Base-by-base conservation (phyloP, 2,113 vertebrate species). In the Gulo gulo region DNA sequence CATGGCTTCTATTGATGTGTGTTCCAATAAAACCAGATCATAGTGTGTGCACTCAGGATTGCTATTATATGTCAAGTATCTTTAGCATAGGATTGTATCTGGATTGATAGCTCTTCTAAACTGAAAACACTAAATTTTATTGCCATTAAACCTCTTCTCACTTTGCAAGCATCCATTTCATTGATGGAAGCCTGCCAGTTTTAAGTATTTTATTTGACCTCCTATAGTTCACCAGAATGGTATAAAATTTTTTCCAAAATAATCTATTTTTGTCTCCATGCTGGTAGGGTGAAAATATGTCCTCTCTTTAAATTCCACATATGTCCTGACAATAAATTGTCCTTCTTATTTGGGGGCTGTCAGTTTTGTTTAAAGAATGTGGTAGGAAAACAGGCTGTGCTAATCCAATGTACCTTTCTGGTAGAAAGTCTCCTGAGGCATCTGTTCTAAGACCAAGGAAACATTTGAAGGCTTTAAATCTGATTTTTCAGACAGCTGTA, bases 391-490 rank as follows among this genome's bases (percentile, higher is more conserved):
- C 55, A 94, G 39, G 80, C 71, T 96, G 74, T 89, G 50, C 57
- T 97, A 71, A 85, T 97, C 57, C 59, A 97, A 39, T 95, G 94
- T 96, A 98, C 96, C 81, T 98, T 96, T 96, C 97, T 96, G 42
- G 42, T 98, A 80, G 92, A 73, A 98, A 93, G 94, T 92, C 96
- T 98, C 95, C 42, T 73, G 93, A 97, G 92, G 50, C 86, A 98
- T 98, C 93, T 95, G 24, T 97, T 98, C 91, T 97, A 90, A 97
- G 97, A 98, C 91, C 71, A 96, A 98, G 95, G 71, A 82, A 98
- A 97, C 0, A 88, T 34, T 94, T 97, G 86, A 98, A 98, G 57
- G 13, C 42, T 93, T 98, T 98, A 98, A 98, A 97, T 98, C 52
- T 98, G 95, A 98, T 97, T 87, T 96, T 96, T 96, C 45, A 96